phyloP scores from a whole-genome alignment of 2,113 vertebrate genomes.

The Macquaria ambigua region DNA sequence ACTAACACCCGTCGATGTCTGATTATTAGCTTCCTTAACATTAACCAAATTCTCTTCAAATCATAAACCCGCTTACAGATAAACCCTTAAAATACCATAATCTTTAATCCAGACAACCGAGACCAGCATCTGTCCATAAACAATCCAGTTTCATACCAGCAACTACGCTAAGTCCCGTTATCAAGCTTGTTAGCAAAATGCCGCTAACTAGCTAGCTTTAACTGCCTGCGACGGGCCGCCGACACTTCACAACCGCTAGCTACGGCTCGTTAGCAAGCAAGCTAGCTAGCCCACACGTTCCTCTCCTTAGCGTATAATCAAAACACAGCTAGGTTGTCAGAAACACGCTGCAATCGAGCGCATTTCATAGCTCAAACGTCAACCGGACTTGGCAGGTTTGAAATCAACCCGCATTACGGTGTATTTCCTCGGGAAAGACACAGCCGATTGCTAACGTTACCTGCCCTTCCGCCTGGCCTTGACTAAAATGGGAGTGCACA shows the following conservation, averaged over 20 bases:
- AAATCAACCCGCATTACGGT: neutral
- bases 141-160: constrained; percentile 43
- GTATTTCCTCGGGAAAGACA: constrained; percentile 26
- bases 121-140: constrained; percentile 33
- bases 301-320: constrained; percentile 12
- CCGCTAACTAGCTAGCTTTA: constrained; percentile 79
- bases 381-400: neutral
- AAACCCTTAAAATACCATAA: constrained; percentile 44
- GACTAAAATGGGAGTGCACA: constrained; percentile 80
- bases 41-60: constrained; percentile 44
- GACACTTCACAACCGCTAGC: constrained; percentile 61
- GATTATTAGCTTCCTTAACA: constrained; percentile 38
- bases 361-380: neutral
- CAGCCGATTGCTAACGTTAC: constrained; percentile 68
- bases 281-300: constrained; percentile 61
- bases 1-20: constrained; percentile 38
- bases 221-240: constrained; percentile 65
- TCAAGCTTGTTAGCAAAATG: constrained; percentile 75
- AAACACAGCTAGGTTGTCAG: constrained; percentile 33
- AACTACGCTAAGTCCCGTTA: constrained; percentile 67
- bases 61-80: constrained; percentile 40
- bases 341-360: neutral
- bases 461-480: constrained; percentile 84
- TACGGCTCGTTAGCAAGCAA: constrained; percentile 14
- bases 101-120: constrained; percentile 57